Evolutionary conservation across 2,797 vertebrate species (phyloP), one percentile per base, ranked within the genome.

Genomic region (Erethizon dorsatum): DNA sequence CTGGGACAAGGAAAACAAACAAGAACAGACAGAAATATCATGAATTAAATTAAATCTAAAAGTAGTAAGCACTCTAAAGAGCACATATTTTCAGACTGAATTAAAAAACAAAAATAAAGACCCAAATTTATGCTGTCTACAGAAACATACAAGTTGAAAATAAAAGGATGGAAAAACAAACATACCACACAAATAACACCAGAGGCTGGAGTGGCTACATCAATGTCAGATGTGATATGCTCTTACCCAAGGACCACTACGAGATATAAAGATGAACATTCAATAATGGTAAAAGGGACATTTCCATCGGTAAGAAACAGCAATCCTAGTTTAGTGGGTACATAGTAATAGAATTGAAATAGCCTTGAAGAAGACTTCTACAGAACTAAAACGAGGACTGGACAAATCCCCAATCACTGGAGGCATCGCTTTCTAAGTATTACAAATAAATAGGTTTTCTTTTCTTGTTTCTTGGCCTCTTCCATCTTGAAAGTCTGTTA

Each of bases 1-100:
- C 5, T 28, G 50, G 33, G 50, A 17, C 13, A 45, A 67, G 56
- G 28, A 47, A 31, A 52, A 0, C 22, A 80, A 69, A 45, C 4
- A 71, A 28, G n/a, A 83, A 26, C 73, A 41, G 26, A 33, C 28
- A 63, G 71, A 93, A 57, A 31, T 59, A 33, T 50, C 14, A 37
- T 45, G 84, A 65, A 88, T 84, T 71, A 79, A 5, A 69, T 78
- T 79, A 88, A 57, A 65, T 57, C 15, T 45, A n/a, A 83, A 95
- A 56, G 0, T 13, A 91, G 1, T 20, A 69, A 84, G 73, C 1
- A 41, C 0, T 77, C 28, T 28, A 92, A 54, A 57, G 37, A 31
- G 28, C 0, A 79, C 1, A 47, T 26, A 47, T 18, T 17, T 8
- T 50, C 45, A 57, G 18, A 65, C 41, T 37, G n/a, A 6, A 65